Evolutionary conservation across 2,797 vertebrate genomes (phyloP).

Genomic region (Apogon talboti): DNA sequence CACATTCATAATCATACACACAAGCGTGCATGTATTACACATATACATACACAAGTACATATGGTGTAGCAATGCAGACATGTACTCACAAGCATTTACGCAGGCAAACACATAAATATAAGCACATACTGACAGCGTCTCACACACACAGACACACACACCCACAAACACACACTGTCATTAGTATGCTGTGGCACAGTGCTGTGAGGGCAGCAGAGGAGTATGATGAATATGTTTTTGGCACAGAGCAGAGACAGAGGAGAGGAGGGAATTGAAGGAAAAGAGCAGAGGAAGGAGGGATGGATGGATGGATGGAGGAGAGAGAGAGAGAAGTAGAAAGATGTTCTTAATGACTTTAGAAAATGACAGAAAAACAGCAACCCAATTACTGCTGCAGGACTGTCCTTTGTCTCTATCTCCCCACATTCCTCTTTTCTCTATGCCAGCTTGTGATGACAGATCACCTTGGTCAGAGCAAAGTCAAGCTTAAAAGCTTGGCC

Average conservation of each 20-base stretch:
- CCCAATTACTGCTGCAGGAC: conserved; percentile 69
- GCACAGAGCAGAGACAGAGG: conserved; percentile 70
- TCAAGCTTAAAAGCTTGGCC: conserved; percentile 56
- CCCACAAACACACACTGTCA: conserved; percentile 61
- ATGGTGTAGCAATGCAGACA: conserved; percentile 27
- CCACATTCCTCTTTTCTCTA: conserved; percentile 43
- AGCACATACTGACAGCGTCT: conserved; percentile 59
- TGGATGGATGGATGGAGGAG: conserved; percentile 32
- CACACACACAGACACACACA: conserved; percentile 37
- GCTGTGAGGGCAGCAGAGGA: conserved; percentile 77
- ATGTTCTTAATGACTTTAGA: conserved; percentile 75
- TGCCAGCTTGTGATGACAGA: conserved; percentile 59
- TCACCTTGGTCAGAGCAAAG: conserved; percentile 71
- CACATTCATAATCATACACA: conserved; percentile 51
- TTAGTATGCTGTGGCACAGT: conserved; percentile 76
- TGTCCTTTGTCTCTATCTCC: conserved; percentile 65
- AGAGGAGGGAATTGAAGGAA: conserved; percentile 71
- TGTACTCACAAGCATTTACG: conserved; percentile 52
- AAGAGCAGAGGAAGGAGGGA: conserved; percentile 59
- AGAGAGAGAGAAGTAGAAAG: too few species aligned
- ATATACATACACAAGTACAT: conserved; percentile 36
- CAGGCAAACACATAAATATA: conserved; percentile 63
- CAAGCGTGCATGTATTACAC: conserved; percentile 28
- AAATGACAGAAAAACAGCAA: conserved; percentile 70
- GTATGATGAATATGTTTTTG: conserved; percentile 83